These are phyloP conservation scores for Drosophila fulvimacula DNA, from an alignment of 2,888 invertebrate species.

Conservation along the genomic window DNA sequence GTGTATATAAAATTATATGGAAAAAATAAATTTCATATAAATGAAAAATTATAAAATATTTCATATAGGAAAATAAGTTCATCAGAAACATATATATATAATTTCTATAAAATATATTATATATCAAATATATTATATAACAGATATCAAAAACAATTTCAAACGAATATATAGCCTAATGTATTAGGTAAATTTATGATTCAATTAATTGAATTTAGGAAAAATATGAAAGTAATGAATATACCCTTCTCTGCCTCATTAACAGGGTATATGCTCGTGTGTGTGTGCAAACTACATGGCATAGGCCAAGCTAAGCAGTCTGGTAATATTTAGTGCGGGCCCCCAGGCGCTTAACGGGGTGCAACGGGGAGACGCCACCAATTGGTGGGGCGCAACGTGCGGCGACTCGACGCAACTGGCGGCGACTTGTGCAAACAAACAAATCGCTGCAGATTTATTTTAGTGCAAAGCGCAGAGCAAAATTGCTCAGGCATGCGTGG, in stretches of 20 bases:
- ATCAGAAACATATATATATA: no score
- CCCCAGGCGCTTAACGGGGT: conserved; percentile 58
- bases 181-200: no score
- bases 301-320: conserved; percentile 50
- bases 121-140: no score
- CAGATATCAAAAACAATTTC: no score
- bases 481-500: conserved; percentile 70
- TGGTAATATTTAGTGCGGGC: conserved; percentile 67
- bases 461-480: conserved; percentile 67
- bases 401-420: conserved; percentile 44
- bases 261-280: conserved; percentile 18
- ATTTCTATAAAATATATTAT: no score
- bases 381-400: neutral
- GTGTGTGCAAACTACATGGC: neutral
- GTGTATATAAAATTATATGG: no score
- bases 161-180: no score
- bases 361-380: conserved; percentile 19
- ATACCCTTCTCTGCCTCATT: neutral
- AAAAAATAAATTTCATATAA: no score
- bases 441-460: conserved; percentile 78
- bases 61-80: no score
- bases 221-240: neutral
- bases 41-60: no score
- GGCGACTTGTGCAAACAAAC: conserved; percentile 79
- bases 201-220: no score